Base-by-base conservation (phyloP, 1,140 invertebrate species). In the Drosophila sturtevanti region DNA sequence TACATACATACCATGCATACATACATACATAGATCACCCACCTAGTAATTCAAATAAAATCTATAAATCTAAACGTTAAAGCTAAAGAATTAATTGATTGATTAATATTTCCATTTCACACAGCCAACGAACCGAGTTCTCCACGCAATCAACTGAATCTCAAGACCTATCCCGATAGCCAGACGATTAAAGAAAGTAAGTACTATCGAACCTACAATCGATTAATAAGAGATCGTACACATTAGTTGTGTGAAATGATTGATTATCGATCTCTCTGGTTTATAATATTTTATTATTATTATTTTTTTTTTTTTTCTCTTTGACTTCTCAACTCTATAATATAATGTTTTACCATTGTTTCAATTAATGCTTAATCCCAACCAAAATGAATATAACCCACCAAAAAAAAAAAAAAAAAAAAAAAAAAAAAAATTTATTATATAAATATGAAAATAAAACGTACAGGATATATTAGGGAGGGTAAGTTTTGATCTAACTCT, bases 151-250 rank as follows among this genome's bases (percentile, higher is more conserved):
- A 84, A 35, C 14, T 87, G 62, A 93, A 95, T 55, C 90, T 97
- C 56, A 95, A 94, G 91, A 96, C 96, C 0, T 96, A 97, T 90
- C 96, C 96, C 4, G 92, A 92, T 24, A 93, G 95, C 38, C 96
- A 97, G 92, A 94, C 94, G 34, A 95, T 97, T 44, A 95, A 96
- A 94, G 94, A 96, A 94, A 96, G 96, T 97, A 93, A 96, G 95
- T 95, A 81, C 61, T 44, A 18, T 44, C 41, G 41, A 44, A 18
- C 10, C n/a, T n/a, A 48, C 6, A 21, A 14, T 48, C 41, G 41
- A 48, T 21, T 9, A 4, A 21, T 48, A 21, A 4, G 41, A 16
- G 16, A 48, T 48, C 41, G 41, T 44, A 44, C 38, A 16, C 38
- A 16, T 44, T 44, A 7, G 14, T 14, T 44, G 38, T 2, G 6